A percentile compares a stretch with the other conserved stretches of the same genome.
Evolutionary conservation across 2,797 vertebrate species (phyloP).

Genomic region (Poeciliopsis presidionis): DNA sequence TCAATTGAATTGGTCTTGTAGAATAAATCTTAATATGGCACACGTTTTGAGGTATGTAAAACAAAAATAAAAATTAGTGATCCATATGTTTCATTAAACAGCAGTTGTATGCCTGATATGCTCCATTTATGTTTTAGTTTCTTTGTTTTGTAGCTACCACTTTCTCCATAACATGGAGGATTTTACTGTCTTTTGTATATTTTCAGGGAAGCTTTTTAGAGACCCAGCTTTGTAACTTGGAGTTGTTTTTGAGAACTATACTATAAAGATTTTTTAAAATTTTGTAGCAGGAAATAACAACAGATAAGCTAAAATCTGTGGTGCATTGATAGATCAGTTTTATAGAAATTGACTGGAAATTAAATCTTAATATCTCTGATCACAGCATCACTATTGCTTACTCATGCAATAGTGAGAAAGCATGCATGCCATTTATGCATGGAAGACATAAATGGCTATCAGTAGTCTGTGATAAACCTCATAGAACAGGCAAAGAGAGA

Average conservation of each 20-base stretch:
- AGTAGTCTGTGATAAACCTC: conserved; percentile 6
- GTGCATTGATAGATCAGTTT: not conserved
- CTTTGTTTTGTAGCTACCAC: not conserved
- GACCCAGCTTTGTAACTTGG: not conserved
- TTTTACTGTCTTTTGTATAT: not conserved
- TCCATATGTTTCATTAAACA: not conserved
- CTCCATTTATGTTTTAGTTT: not conserved
- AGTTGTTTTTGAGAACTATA: not conserved
- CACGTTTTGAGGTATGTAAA: not conserved
- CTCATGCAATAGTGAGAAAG: not conserved
- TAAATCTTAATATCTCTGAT: not conserved
- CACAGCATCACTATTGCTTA: not conserved
- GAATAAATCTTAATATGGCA: not conserved
- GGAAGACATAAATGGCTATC: not conserved
- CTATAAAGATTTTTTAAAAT: not conserved
- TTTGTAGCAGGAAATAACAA: not conserved
- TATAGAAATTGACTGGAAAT: not conserved
- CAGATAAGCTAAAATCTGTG: not conserved
- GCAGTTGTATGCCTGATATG: not conserved
- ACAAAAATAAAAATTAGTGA: not conserved
- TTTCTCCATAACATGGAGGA: not conserved
- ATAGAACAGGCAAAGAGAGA: conserved; percentile 1
- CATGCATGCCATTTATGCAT: too few species aligned
- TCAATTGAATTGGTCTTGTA: not conserved
- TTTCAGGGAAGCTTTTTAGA: not conserved